Conservation (phyloP, 2,888 invertebrate genomes). For the Coremacera marginata region DNA sequence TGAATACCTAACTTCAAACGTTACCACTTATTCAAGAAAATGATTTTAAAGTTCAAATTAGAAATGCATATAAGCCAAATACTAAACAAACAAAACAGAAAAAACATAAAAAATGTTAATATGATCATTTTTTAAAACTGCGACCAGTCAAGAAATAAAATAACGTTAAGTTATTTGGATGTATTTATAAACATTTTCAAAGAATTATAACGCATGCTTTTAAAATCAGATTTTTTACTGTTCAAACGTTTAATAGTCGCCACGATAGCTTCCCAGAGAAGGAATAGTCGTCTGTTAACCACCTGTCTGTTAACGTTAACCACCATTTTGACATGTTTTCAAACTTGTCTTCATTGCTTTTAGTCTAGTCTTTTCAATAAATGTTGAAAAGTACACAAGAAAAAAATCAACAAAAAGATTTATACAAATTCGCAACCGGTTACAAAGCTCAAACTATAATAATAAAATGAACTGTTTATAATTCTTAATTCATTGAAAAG, state of each 20-base stretch:
- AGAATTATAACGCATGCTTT: constrained; percentile 21
- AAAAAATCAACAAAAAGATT: no score
- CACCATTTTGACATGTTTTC: not conserved
- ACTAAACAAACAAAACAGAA: not conserved
- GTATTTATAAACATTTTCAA: constrained; percentile 32
- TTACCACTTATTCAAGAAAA: not conserved
- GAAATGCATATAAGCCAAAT: not conserved
- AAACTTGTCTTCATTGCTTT: not conserved
- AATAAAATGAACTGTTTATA: no score
- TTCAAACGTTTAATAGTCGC: no score
- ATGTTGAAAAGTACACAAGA: no score
- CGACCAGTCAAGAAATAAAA: not conserved
- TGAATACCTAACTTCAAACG: not conserved
- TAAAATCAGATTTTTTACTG: not conserved
- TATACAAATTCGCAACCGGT: no score
- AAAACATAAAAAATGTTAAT: not conserved
- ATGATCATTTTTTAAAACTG: not conserved
- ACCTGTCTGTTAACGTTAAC: not conserved
- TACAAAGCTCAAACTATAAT: no score
- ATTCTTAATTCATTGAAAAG: no score
- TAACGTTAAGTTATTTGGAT: constrained; percentile 27
- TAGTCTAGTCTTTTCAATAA: no score
- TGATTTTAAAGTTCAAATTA: not conserved
- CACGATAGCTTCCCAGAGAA: not conserved
- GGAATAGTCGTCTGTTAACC: not conserved